Base-by-base conservation (phyloP, 2,113 vertebrate genomes). In the Apeltes quadracus region DNA sequence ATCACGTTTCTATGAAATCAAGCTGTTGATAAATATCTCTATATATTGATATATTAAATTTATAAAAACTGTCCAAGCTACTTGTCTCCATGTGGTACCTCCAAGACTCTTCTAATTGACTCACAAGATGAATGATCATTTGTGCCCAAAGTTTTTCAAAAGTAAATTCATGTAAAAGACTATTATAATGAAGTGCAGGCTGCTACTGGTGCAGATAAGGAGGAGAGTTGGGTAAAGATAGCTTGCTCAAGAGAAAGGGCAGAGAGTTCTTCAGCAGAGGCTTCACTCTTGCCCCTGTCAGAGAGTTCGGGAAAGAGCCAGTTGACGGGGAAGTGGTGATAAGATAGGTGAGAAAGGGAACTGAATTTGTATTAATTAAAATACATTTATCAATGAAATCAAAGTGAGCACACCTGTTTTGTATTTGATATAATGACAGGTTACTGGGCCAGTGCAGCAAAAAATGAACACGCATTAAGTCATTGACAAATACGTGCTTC, bases 11-110 rank as follows among this genome's bases (percentile, higher is more conserved):
- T 94, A 94, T 93, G 91, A 92, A 94, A 94, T 94, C 87, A 90
- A 93, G 81, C 90, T 94, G 94, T 94, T 94, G 91, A 93, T 94
- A 94, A 93, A 94, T 94, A 93, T 94, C 93, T 93, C 91, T 93
- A 94, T 94, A 94, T 94, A 94, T 94, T 94, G 92, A 93, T 94
- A 94, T 93, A 94, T 93, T 94, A 94, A 93, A 94, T 94, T 94
- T 90, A 89, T 92, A 92, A 94, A 93, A 94, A 93, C 82, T 80
- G 62, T 67, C 74, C 82, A 68, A 63, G 38, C 55, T 71, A 66
- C 53, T 57, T 74, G 62, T 82, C 20, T 64, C 12, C 63, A 12
- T 59, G 64, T 34, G 23, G 54, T 54, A 22, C 13, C 75, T 7
- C 12, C 32, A 3, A 13, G n/a, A 20, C 43, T 18, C 20, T 55